Conservation (phyloP, 2,888 invertebrate genomes). For the Saturnia pavonia region DNA sequence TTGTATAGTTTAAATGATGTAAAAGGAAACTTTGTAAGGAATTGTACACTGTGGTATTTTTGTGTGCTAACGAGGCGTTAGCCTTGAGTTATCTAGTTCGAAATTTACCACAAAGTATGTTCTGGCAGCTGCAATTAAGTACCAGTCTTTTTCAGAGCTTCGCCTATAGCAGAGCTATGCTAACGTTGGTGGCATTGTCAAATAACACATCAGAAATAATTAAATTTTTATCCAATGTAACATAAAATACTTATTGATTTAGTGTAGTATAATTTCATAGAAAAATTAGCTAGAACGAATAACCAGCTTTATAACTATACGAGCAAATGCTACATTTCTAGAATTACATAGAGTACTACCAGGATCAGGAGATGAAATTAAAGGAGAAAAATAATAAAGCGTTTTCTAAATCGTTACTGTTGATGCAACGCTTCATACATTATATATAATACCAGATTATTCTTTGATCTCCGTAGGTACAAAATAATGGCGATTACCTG, state of each 20-base stretch:
- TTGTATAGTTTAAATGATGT: not conserved
- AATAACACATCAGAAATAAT: not conserved
- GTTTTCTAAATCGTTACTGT: too few species aligned
- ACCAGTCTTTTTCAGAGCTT: not conserved
- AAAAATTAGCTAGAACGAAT: not conserved
- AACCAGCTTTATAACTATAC: not conserved
- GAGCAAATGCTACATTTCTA: not conserved
- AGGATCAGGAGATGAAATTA: not conserved
- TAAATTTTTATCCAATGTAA: not conserved
- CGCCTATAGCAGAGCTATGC: not conserved
- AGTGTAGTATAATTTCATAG: not conserved
- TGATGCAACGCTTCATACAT: not conserved
- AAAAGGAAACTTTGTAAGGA: not conserved
- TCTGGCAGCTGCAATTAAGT: not conserved
- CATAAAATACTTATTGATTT: not conserved
- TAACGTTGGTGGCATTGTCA: not conserved
- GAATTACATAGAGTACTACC: not conserved
- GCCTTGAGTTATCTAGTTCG: not conserved
- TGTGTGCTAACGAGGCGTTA: not conserved
- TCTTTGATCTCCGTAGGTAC: not conserved
- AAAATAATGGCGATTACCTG: constrained; percentile 81
- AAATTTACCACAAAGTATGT: not conserved
- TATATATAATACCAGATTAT: not conserved
- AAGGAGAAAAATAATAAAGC: too few species aligned
- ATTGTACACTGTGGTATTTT: not conserved